Conservation (phyloP, 1,140 invertebrate genomes). For the Lucilia cuprina region DNA sequence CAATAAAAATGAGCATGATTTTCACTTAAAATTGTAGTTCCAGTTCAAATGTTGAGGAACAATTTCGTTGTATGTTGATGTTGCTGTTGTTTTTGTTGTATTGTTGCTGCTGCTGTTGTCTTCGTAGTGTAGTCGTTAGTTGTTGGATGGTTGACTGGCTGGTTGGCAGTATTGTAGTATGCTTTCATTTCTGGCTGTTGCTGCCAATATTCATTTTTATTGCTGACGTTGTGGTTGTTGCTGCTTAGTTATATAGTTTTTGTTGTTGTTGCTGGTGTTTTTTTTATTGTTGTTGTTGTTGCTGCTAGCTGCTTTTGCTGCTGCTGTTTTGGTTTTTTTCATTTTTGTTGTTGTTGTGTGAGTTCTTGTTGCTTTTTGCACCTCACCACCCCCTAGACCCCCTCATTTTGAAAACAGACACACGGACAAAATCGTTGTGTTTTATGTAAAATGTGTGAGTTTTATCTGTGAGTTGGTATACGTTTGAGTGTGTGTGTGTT, state of each 20-base stretch:
- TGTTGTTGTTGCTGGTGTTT: not conserved
- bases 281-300: not conserved
- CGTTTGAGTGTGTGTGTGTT: too few relatives aligned
- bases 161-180: not conserved
- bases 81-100: not conserved
- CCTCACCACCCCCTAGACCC: not conserved
- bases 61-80: not conserved
- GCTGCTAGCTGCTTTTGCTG: not conserved
- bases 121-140: not conserved
- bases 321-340: not conserved
- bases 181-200: constrained; percentile 4
- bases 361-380: constrained; percentile 22
- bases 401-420: not conserved
- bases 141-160: too few relatives aligned
- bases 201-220: constrained; percentile 30
- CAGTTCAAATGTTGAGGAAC: constrained; percentile 9
- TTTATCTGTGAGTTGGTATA: not conserved
- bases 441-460: not conserved
- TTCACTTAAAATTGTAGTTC: not conserved
- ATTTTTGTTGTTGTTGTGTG: not conserved
- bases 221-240: constrained; percentile 16
- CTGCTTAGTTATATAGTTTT: not conserved
- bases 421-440: not conserved
- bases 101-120: too few relatives aligned
- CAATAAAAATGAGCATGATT: not conserved